A percentile compares a stretch with the other conserved stretches of the same genome.
These are phyloP conservation scores for Pluvialis apricaria DNA, from an alignment of 2,113 vertebrate genomes.

Conservation along the genomic window DNA sequence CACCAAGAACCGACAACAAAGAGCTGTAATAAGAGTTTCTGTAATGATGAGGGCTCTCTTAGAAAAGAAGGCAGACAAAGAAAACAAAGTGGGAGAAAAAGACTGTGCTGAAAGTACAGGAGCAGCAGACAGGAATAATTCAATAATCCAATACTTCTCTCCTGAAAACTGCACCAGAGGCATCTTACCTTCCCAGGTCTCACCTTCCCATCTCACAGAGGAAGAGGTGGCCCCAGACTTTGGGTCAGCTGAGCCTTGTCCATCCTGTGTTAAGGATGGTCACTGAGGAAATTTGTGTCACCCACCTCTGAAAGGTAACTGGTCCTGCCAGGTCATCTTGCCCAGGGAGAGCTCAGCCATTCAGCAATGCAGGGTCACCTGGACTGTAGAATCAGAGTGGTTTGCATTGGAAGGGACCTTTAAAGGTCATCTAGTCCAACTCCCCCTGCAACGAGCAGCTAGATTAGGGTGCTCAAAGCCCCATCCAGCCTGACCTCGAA, in stretches of 20 bases:
- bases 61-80: not conserved
- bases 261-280: not conserved
- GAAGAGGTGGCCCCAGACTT: not conserved
- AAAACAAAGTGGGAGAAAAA: not conserved
- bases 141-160: not conserved
- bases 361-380: not conserved
- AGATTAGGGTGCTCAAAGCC: not conserved
- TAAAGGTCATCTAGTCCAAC: not conserved
- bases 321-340: not conserved
- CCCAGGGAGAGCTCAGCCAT: not conserved
- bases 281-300: not conserved
- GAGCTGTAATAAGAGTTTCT: not conserved
- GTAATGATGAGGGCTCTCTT: not conserved
- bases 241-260: not conserved
- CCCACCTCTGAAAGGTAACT: not conserved
- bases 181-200: not conserved
- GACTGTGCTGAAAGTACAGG: not conserved
- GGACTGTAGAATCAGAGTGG: not conserved
- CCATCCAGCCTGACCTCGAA: not conserved
- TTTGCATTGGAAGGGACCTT: not conserved
- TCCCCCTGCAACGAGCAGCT: not conserved
- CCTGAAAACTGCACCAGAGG: not conserved
- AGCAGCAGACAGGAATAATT: not conserved
- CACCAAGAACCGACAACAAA: not conserved
- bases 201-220: not conserved